Evolutionary conservation across 2,888 invertebrate species (phyloP).

Genomic region (Drosophila suboccidentalis): DNA sequence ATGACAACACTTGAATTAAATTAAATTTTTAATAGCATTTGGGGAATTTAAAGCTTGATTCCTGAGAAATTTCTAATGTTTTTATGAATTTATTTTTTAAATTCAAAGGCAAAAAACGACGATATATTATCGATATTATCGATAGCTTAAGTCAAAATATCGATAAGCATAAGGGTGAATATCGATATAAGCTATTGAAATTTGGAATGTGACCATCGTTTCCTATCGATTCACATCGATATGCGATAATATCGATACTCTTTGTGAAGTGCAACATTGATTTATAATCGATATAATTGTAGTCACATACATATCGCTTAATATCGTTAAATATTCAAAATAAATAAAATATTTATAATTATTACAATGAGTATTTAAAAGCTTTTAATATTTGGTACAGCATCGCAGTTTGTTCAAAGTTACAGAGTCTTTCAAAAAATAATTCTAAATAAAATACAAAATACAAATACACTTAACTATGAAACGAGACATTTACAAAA

Average conservation of each 20-base stretch:
- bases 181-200: constrained; percentile 21
- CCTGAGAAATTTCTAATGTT: too few species aligned
- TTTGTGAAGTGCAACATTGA: neutral
- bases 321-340: neutral
- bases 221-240: neutral
- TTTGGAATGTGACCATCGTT: neutral
- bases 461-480: constrained; percentile 25
- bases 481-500: neutral
- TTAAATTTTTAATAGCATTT: too few species aligned
- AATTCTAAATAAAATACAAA: constrained; percentile 22
- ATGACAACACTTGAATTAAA: too few species aligned
- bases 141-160: too few species aligned
- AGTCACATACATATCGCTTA: neutral
- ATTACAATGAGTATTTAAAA: constrained; percentile 22
- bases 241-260: neutral
- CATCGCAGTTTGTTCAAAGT: constrained; percentile 67
- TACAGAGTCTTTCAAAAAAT: constrained; percentile 41
- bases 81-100: too few species aligned
- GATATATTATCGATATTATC: too few species aligned
- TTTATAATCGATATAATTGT: neutral
- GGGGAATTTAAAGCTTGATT: too few species aligned
- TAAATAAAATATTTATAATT: neutral
- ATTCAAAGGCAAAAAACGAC: too few species aligned
- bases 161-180: too few species aligned
- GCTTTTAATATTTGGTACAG: constrained; percentile 59